These are phyloP conservation scores for Drosophila multiciliata DNA, from an alignment of 2,888 invertebrate genomes.

Conservation along the genomic window DNA sequence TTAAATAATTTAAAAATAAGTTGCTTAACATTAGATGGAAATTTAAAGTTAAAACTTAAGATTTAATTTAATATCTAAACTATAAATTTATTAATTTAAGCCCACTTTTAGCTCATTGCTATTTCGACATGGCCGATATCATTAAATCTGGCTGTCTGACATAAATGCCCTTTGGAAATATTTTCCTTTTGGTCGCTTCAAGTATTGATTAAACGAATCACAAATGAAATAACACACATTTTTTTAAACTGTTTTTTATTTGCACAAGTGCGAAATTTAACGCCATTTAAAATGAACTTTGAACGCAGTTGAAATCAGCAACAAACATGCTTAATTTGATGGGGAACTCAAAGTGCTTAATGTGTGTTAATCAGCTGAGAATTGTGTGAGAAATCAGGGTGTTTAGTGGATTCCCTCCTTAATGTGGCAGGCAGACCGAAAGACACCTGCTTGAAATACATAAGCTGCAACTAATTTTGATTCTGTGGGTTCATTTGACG, in stretches of 20 bases:
- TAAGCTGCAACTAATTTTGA: slow-evolving; percentile 31
- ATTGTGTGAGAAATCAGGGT: slow-evolving; percentile 65
- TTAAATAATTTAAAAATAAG: background rate
- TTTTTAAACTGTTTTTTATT: slow-evolving; percentile 24
- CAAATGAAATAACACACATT: slow-evolving; percentile 28
- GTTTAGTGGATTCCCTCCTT: slow-evolving; percentile 18
- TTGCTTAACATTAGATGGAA: background rate
- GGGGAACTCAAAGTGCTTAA: slow-evolving; percentile 37
- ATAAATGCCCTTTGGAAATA: slow-evolving; percentile 40
- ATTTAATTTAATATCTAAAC: background rate
- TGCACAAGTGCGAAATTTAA: slow-evolving; percentile 58
- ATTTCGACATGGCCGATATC: slow-evolving; percentile 22
- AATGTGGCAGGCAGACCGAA: slow-evolving; percentile 19
- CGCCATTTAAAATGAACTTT: slow-evolving; percentile 28
- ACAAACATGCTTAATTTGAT: slow-evolving; percentile 61
- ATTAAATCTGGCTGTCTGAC: background rate
- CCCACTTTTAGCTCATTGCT: slow-evolving; percentile 29
- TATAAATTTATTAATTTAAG: background rate
- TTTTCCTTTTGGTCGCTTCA: slow-evolving; percentile 27
- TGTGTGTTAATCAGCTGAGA: slow-evolving; percentile 66
- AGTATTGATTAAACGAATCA: slow-evolving; percentile 65
- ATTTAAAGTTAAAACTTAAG: rapidly evolving
- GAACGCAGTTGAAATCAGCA: slow-evolving; percentile 16
- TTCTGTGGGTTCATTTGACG: slow-evolving; percentile 60
- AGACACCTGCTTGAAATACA: slow-evolving; percentile 31